These are phyloP conservation scores for Staurois parvus DNA, from an alignment of 2,797 vertebrate species.

Conservation along the genomic window DNA sequence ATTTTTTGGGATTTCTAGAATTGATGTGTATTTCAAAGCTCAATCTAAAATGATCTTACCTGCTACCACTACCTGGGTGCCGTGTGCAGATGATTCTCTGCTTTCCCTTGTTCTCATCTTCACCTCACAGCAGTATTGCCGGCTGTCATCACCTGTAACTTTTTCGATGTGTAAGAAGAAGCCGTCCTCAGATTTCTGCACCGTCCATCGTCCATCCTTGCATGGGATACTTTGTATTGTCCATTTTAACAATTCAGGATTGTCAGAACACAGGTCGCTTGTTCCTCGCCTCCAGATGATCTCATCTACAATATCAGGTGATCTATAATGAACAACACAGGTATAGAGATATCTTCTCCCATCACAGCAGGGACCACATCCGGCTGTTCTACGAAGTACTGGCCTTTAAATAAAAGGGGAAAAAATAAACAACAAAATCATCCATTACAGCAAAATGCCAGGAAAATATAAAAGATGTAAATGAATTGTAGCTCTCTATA, in stretches of 20 bases:
- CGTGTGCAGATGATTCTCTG: neutral
- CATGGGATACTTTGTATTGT: neutral
- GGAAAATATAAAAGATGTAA: no score
- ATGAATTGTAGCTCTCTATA: no score
- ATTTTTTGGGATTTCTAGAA: neutral
- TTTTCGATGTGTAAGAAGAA: neutral
- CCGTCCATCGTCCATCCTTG: neutral
- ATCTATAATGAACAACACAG: neutral
- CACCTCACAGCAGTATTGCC: slow-evolving; percentile 27
- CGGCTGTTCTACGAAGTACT: neutral
- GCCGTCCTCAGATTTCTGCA: neutral
- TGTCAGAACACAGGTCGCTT: neutral
- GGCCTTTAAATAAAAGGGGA: neutral
- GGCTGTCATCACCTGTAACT: neutral
- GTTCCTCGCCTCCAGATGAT: neutral
- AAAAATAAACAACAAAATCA: neutral
- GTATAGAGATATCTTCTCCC: slow-evolving; percentile 17
- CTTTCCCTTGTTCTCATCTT: neutral
- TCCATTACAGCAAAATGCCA: no score
- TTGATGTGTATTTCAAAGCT: no score
- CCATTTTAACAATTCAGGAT: neutral
- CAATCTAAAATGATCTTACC: no score
- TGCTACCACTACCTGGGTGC: neutral
- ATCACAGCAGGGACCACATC: slow-evolving; percentile 4
- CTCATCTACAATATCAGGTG: neutral